These are phyloP conservation scores for Archivesica marissinica DNA, from an alignment of 1,140 invertebrate species.

Conservation along the genomic window DNA sequence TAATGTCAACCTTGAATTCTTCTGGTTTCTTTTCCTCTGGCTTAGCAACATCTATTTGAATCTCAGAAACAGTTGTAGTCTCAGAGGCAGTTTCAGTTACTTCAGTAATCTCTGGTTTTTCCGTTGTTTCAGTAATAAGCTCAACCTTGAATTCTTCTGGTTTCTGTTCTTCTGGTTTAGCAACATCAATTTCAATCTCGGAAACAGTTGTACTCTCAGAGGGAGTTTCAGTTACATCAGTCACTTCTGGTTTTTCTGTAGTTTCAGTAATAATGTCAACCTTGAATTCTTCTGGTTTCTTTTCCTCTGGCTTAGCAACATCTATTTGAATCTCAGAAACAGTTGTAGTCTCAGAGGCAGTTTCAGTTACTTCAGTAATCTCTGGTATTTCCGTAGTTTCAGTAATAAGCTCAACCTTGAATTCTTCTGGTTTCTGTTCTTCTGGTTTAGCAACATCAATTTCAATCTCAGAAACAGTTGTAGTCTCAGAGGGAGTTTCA, in stretches of 20 bases:
- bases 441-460: conserved; percentile 56
- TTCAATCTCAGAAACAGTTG: conserved; percentile 12
- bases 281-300: conserved; percentile 49
- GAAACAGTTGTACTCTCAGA: conserved; percentile 11
- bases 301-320: conserved; percentile 51
- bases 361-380: conserved; percentile 44
- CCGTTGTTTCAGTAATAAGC: conserved; percentile 30
- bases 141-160: conserved; percentile 59
- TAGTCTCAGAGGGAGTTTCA: conserved; percentile 17
- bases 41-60: conserved; percentile 57
- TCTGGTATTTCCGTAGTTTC: conserved; percentile 61
- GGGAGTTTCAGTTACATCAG: conserved; percentile 21
- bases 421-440: conserved; percentile 49
- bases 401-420: conserved; percentile 50
- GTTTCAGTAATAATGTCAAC: conserved; percentile 48
- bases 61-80: conserved; percentile 56
- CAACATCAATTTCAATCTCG: conserved; percentile 56
- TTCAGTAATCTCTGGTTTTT: conserved; percentile 64
- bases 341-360: conserved; percentile 38
- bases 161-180: conserved; percentile 40
- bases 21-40: conserved; percentile 51
- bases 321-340: conserved; percentile 61
- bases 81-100: conserved; percentile 28
- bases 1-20: conserved; percentile 55
- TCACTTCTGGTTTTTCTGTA: conserved; percentile 60